These are phyloP conservation scores for Diaperis boleti DNA, from an alignment of 2,888 invertebrate species.

Conservation along the genomic window DNA sequence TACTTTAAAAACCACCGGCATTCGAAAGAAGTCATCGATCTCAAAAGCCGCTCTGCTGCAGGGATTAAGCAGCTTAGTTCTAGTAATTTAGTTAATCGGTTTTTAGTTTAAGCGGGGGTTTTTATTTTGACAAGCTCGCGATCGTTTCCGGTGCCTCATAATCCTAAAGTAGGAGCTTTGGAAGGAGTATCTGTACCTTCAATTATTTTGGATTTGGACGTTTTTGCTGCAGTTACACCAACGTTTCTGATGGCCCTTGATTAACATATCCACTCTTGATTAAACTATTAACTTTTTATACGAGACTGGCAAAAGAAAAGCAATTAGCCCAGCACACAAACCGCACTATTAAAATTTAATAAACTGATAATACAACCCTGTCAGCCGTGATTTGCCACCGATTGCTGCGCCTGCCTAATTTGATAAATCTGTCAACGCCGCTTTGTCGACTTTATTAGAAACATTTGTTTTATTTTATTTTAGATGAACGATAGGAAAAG, in stretches of 20 bases:
- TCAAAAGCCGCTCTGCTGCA: too few species aligned
- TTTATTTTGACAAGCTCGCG: too few species aligned
- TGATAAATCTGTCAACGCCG: constrained; percentile 7
- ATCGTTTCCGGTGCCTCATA: too few species aligned
- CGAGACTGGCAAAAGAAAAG: background rate
- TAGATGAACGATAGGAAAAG: constrained; percentile 6
- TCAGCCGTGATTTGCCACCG: constrained; percentile 10
- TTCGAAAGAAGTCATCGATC: constrained; percentile 21
- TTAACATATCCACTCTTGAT: constrained; percentile 22
- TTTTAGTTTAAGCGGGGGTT: too few species aligned
- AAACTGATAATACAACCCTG: constrained; percentile 22
- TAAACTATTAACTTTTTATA: constrained; percentile 20
- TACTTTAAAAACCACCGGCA: constrained; percentile 17
- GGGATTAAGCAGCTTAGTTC: too few species aligned
- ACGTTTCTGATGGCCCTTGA: constrained; percentile 20
- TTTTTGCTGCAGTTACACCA: background rate
- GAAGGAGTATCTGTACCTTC: too few species aligned
- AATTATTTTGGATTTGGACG: too few species aligned
- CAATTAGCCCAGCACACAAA: constrained; percentile 21
- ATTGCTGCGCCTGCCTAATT: constrained; percentile 16
- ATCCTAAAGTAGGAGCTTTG: too few species aligned
- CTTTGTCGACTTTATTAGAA: constrained; percentile 9
- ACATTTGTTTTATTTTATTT: constrained; percentile 14
- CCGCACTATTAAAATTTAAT: constrained; percentile 20
- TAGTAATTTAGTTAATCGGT: too few species aligned